Percentiles rank a stretch among this genome's conserved stretches.
These are phyloP conservation scores for Pseudachorutes palmiensis DNA, from an alignment of 1,140 invertebrate genomes.

Conservation along the genomic window DNA sequence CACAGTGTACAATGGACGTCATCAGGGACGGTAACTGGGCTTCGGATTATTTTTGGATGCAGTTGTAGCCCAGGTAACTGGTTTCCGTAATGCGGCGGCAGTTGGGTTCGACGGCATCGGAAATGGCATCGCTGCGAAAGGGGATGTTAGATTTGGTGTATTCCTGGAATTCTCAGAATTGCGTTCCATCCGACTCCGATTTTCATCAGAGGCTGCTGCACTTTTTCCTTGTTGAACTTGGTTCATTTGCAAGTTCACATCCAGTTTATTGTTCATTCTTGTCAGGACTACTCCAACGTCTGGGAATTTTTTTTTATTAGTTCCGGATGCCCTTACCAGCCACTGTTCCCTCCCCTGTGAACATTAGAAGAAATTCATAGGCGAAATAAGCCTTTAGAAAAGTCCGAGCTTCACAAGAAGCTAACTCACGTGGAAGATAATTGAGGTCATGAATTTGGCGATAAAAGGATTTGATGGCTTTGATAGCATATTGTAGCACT, in stretches of 20 bases:
- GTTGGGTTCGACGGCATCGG: too few relatives aligned
- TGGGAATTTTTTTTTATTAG: neutral
- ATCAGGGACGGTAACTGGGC: too few relatives aligned
- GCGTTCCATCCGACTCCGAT: neutral
- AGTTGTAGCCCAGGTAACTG: too few relatives aligned
- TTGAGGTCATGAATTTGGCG: neutral
- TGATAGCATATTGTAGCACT: neutral
- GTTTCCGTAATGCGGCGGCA: too few relatives aligned
- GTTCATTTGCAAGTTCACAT: too few relatives aligned
- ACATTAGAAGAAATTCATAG: neutral
- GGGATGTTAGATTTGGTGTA: too few relatives aligned
- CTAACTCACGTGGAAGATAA: neutral
- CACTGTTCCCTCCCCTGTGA: slow-evolving; percentile 4
- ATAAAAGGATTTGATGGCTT: neutral
- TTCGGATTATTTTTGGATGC: too few relatives aligned
- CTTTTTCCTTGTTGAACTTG: too few relatives aligned
- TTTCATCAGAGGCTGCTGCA: neutral
- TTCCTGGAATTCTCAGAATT: too few relatives aligned
- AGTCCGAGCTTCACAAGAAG: neutral
- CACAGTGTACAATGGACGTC: too few relatives aligned
- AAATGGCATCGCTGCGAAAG: too few relatives aligned
- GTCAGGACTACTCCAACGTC: neutral
- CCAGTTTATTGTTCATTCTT: too few relatives aligned
- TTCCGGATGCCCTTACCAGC: neutral
- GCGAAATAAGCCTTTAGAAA: neutral